A percentile compares a stretch with the other conserved stretches of the same genome.
Evolutionary conservation across 1,140 invertebrate genomes (phyloP).

Genomic region (Nixonia krombeini): DNA sequence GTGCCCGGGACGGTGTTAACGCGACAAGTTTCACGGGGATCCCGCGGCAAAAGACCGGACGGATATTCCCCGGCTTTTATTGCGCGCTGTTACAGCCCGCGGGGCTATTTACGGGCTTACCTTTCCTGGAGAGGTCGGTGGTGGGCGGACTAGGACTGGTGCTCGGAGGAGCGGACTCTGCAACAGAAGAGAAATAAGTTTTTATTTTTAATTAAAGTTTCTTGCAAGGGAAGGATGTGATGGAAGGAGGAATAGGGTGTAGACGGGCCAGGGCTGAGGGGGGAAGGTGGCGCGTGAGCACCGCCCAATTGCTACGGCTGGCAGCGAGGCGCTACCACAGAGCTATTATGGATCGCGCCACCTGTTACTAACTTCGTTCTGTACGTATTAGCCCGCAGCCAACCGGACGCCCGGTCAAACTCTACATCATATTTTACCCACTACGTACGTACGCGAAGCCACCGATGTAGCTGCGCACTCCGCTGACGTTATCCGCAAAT

Average conservation of each 20-base stretch:
- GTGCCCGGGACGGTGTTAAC: neutral
- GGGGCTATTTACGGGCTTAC: constrained; percentile 56
- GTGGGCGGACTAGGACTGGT: constrained; percentile 74
- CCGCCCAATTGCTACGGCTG: constrained; percentile 7
- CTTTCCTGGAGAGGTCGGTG: constrained; percentile 70
- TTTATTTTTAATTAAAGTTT: constrained; percentile 64
- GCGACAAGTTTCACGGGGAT: neutral
- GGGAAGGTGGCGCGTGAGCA: constrained; percentile 30
- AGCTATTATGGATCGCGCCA: constrained; percentile 66
- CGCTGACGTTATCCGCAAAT: constrained; percentile 37
- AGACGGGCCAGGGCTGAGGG: neutral
- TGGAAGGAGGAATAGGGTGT: neutral
- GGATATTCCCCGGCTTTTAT: constrained; percentile 20
- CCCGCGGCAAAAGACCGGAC: constrained; percentile 1
- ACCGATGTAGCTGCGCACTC: neutral
- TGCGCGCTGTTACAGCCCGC: constrained; percentile 8
- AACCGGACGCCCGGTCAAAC: constrained; percentile 54
- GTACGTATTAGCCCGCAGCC: constrained; percentile 61
- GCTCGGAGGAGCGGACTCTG: constrained; percentile 73
- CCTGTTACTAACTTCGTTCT: constrained; percentile 69
- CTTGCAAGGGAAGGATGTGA: neutral
- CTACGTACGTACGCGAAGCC: constrained; percentile 5
- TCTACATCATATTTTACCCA: constrained; percentile 64
- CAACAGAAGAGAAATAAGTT: constrained; percentile 62
- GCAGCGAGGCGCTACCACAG: constrained; percentile 17